A percentile compares a stretch with the other conserved stretches of the same genome.
Evolutionary conservation across 2,113 vertebrate genomes (phyloP).

Genomic region (Arizona elegans): DNA sequence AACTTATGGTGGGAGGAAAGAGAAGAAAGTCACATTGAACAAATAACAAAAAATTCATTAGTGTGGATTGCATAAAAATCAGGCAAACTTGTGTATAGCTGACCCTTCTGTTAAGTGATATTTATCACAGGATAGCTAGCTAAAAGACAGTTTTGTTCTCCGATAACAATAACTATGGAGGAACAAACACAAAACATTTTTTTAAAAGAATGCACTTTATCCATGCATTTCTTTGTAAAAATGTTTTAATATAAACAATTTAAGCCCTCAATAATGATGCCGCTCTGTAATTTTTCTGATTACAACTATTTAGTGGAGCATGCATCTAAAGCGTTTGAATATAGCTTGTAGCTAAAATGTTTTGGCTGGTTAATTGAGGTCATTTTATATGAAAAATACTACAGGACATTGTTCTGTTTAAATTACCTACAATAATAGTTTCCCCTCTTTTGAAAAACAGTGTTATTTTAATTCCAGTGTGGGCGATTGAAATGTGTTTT

Average conservation of each 20-base stretch:
- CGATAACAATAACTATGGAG: neutral
- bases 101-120: neutral
- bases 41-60: neutral
- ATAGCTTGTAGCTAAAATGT: neutral
- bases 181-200: neutral
- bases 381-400: slow-evolving; percentile 26
- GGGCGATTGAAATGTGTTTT: neutral
- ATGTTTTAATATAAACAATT: neutral
- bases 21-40: neutral
- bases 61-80: neutral
- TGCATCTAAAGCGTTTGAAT: neutral
- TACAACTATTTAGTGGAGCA: neutral
- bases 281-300: neutral
- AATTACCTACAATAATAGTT: neutral
- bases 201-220: neutral
- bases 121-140: neutral
- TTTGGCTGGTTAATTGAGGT: neutral
- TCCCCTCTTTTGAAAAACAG: neutral
- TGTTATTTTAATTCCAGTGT: slow-evolving; percentile 2
- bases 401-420: neutral
- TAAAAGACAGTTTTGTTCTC: neutral
- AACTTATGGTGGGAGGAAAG: neutral
- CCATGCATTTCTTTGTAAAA: neutral
- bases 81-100: neutral
- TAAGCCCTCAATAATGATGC: neutral